A percentile compares a stretch with the other conserved stretches of the same genome.
phyloP scores from a whole-genome alignment of 2,888 invertebrate species.

The Neelides folsomi region DNA sequence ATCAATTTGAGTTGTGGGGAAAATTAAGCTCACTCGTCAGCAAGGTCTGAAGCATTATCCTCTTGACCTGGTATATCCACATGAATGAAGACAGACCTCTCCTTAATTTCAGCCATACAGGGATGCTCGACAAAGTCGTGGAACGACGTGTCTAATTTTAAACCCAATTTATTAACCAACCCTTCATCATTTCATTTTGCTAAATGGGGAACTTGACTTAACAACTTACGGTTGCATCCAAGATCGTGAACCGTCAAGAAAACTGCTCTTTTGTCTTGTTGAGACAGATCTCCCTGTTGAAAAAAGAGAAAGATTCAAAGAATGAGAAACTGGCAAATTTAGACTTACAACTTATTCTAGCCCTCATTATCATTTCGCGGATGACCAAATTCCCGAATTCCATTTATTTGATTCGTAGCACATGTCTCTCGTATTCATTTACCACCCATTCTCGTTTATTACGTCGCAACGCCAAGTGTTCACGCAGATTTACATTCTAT shows the following conservation, averaged over 20 bases:
- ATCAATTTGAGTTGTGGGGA: too few species aligned
- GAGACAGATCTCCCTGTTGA: slow-evolving; percentile 60
- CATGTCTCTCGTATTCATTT: too few species aligned
- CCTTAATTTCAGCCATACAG: slow-evolving; percentile 70
- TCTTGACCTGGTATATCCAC: slow-evolving; percentile 76
- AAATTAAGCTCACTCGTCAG: slow-evolving; percentile 51
- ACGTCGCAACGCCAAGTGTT: too few species aligned
- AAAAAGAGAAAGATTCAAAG: slow-evolving; percentile 14
- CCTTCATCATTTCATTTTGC: neutral
- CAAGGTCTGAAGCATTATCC: slow-evolving; percentile 60
- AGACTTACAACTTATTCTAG: too few species aligned
- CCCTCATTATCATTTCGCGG: too few species aligned
- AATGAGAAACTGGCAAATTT: neutral
- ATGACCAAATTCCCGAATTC: too few species aligned
- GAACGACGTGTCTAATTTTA: slow-evolving; percentile 56
- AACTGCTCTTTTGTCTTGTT: slow-evolving; percentile 65
- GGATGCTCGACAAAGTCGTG: slow-evolving; percentile 69
- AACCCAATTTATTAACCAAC: slow-evolving; percentile 26
- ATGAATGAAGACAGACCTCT: slow-evolving; percentile 68
- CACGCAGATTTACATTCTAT: too few species aligned
- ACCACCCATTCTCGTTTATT: too few species aligned
- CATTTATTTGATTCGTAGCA: too few species aligned
- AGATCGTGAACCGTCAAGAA: slow-evolving; percentile 81
- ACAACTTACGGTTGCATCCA: slow-evolving; percentile 63
- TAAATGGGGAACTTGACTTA: neutral